Percentiles rank a stretch among this genome's conserved stretches.
These are phyloP conservation scores for Helostoma temminkii DNA, from an alignment of 2,797 vertebrate species.

Conservation along the genomic window DNA sequence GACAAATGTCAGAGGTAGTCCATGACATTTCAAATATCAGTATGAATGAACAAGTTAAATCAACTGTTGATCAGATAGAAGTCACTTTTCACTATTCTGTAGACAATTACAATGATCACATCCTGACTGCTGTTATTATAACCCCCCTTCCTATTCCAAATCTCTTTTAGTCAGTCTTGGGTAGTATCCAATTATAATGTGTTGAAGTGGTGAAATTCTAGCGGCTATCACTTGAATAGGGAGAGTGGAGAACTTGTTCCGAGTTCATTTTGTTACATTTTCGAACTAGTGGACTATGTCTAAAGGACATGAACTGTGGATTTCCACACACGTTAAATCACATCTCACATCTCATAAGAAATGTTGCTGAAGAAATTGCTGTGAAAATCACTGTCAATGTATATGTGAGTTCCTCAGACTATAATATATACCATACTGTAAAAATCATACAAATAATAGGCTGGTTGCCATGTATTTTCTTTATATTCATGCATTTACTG, in stretches of 20 bases:
- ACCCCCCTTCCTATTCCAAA: not conserved
- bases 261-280: constrained; percentile 27
- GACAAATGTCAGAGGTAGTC: not conserved
- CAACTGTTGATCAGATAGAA: not conserved
- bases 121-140: not conserved
- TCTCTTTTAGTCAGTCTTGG: not conserved
- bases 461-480: too few relatives aligned
- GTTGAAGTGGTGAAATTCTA: constrained; percentile 4
- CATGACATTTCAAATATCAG: too few relatives aligned
- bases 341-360: constrained; percentile 21
- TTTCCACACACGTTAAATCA: constrained; percentile 10
- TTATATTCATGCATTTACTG: not conserved
- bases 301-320: constrained; percentile 16
- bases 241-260: too few relatives aligned
- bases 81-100: not conserved
- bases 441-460: too few relatives aligned
- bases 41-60: too few relatives aligned
- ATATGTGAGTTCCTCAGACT: not conserved
- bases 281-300: constrained; percentile 2
- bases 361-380: constrained; percentile 26
- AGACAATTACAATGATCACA: not conserved
- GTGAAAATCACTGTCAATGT: constrained; percentile 3
- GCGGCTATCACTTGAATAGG: not conserved
- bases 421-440: too few relatives aligned
- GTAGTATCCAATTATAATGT: not conserved